phyloP scores from a whole-genome alignment of 2,113 vertebrate genomes.

The Prunella fulvescens region DNA sequence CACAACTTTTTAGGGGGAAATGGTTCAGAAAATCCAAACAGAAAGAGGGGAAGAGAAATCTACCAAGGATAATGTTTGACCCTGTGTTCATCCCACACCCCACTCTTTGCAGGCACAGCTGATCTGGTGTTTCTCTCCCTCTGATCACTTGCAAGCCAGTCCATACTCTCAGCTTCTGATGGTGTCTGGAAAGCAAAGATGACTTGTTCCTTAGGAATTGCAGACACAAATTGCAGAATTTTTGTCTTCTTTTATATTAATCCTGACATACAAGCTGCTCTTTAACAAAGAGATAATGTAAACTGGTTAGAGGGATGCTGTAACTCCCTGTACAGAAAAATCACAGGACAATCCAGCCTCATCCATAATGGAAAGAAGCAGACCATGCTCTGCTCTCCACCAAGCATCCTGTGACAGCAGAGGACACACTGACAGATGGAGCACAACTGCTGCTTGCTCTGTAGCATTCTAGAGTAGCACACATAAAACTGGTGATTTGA shows the following conservation, averaged over 20 bases:
- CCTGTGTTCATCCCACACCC: neutral
- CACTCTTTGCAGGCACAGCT: neutral
- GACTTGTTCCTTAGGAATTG: neutral
- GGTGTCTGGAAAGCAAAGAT: neutral
- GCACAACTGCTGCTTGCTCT: neutral
- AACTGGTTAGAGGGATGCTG: neutral
- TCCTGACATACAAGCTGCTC: neutral
- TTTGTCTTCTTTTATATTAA: neutral
- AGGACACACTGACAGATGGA: slow-evolving; percentile 1
- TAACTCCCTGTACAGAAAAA: neutral
- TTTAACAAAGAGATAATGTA: neutral
- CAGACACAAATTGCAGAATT: neutral
- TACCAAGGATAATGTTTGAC: neutral
- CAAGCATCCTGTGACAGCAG: slow-evolving; percentile 22
- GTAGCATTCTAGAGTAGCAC: neutral
- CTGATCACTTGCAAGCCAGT: neutral
- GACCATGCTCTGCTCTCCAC: neutral
- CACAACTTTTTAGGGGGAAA: neutral
- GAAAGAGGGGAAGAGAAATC: neutral
- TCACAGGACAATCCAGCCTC: neutral
- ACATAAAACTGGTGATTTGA: neutral
- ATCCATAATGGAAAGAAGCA: neutral
- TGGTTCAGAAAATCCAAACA: neutral
- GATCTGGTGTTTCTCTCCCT: neutral
- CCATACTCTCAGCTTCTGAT: neutral